phyloP scores from a whole-genome alignment of 2,797 vertebrate genomes.

The Lepus oiostolus region DNA sequence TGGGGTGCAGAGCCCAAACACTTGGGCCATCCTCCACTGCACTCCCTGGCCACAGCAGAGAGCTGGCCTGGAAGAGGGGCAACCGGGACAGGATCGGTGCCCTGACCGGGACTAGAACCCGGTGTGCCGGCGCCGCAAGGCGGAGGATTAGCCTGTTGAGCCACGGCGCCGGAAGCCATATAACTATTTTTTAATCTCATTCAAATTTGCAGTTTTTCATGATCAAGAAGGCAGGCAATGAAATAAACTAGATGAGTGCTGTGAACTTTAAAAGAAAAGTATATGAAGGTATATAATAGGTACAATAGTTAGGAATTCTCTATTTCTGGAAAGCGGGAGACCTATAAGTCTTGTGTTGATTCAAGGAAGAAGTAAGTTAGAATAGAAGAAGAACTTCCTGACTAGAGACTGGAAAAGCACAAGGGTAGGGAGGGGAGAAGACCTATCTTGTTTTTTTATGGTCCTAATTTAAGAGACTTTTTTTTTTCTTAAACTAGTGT shows the following conservation, averaged over 20 bases:
- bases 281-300: not conserved
- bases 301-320: not conserved
- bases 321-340: slow-evolving; percentile 7
- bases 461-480: not conserved
- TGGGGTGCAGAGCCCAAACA: too few relatives aligned
- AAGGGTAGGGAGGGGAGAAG: not conserved
- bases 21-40: too few relatives aligned
- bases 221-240: not conserved
- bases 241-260: slow-evolving; percentile 44
- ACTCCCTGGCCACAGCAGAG: too few relatives aligned
- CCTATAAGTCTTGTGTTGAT: not conserved
- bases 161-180: too few relatives aligned
- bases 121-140: too few relatives aligned
- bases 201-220: slow-evolving; percentile 30
- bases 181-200: slow-evolving; percentile 9
- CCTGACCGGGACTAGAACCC: too few relatives aligned
- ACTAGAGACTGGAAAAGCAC: not conserved
- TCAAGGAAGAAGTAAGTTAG: slow-evolving; percentile 18
- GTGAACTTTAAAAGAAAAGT: not conserved
- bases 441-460: not conserved
- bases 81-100: too few relatives aligned
- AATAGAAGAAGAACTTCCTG: not conserved
- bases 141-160: too few relatives aligned
- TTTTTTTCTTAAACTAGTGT: slow-evolving; percentile 20
- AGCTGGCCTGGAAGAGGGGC: too few relatives aligned